These are phyloP conservation scores for Haliclona indistincta DNA, from an alignment of 37 sponge, comb jelly and placozoan species.

Conservation along the genomic window DNA sequence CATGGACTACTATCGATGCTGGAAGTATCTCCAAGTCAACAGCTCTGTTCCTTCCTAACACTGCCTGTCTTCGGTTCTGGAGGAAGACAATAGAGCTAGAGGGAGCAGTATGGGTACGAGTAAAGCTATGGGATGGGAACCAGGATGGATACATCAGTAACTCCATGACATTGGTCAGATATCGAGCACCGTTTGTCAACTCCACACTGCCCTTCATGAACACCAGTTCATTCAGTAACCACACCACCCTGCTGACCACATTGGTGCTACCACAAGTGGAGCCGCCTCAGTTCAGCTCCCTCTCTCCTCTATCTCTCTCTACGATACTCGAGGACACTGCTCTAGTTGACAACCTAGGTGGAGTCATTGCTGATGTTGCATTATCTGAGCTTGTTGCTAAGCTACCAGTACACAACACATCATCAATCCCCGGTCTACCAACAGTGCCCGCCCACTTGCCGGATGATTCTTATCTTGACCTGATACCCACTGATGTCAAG, in stretches of 20 bases:
- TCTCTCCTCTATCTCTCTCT: conserved; percentile 18
- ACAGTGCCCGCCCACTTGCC: neutral
- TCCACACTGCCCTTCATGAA: conserved; percentile 43
- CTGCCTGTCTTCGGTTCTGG: conserved; percentile 64
- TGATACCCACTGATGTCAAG: conserved; percentile 19
- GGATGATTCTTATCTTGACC: conserved; percentile 14
- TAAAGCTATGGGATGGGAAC: conserved; percentile 85
- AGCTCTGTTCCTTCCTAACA: conserved; percentile 71
- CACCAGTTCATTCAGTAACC: conserved; percentile 51
- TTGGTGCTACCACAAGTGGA: conserved; percentile 39
- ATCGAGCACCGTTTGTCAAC: neutral
- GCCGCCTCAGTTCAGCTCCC: conserved; percentile 32
- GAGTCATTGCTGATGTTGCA: conserved; percentile 32
- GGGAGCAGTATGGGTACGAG: conserved; percentile 79
- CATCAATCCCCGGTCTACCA: conserved; percentile 49
- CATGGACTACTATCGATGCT: conserved; percentile 26
- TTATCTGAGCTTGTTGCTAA: conserved; percentile 28
- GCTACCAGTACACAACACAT: conserved; percentile 19
- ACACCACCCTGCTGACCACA: conserved; percentile 20
- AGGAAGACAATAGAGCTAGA: conserved; percentile 46
- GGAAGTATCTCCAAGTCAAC: conserved; percentile 26
- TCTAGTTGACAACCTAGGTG: conserved; percentile 44
- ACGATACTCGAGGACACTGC: conserved; percentile 41
- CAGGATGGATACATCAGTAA: conserved; percentile 63
- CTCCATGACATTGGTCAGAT: conserved; percentile 16